Evolutionary conservation across 2,888 invertebrate species (phyloP).

Genomic region (Eristalis tenax): DNA sequence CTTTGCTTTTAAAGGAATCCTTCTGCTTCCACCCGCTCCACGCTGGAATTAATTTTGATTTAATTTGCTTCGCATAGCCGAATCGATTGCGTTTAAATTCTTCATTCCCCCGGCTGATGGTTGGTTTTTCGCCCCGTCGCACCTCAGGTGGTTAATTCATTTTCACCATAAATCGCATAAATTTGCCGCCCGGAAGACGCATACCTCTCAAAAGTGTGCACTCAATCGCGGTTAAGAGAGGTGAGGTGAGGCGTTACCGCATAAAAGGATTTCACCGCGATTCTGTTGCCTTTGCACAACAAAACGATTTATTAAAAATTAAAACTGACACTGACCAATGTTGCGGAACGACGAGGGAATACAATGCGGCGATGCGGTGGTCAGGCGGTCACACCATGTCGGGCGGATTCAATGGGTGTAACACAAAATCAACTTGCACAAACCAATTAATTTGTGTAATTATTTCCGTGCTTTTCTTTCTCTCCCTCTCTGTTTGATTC

Average conservation of each 20-base stretch:
- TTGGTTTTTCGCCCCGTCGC: background rate
- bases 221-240: constrained; percentile 26
- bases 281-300: background rate
- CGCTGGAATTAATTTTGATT: constrained; percentile 26
- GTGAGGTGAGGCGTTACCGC: background rate
- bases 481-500: no score
- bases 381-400: background rate
- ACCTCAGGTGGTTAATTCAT: constrained; percentile 47
- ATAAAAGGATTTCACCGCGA: background rate
- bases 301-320: constrained; percentile 59
- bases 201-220: constrained; percentile 35
- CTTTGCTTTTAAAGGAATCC: constrained; percentile 24
- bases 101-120: background rate
- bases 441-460: constrained; percentile 59
- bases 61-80: constrained; percentile 46
- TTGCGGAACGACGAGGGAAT: constrained; percentile 10
- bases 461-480: background rate
- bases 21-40: background rate
- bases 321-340: constrained; percentile 33
- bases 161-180: constrained; percentile 61
- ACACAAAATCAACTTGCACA: constrained; percentile 54
- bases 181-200: constrained; percentile 41
- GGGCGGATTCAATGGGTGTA: constrained; percentile 28
- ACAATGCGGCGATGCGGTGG: background rate
- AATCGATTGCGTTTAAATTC: constrained; percentile 25